These are phyloP conservation scores for Leptarthrus brevirostris DNA, from an alignment of 2,888 invertebrate genomes.

Conservation along the genomic window DNA sequence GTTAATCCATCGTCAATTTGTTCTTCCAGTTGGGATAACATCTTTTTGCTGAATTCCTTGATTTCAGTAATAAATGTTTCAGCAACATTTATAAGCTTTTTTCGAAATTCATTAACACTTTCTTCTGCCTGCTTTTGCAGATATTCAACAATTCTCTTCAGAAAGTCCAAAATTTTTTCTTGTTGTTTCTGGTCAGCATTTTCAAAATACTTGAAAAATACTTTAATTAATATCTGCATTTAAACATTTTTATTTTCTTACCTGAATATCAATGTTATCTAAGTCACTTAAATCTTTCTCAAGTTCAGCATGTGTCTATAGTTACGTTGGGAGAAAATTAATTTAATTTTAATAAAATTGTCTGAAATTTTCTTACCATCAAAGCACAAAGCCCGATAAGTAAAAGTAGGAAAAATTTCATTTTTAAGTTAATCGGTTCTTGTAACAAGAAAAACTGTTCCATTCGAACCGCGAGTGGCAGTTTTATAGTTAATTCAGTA, in stretches of 20 bases:
- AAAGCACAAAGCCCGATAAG: not conserved
- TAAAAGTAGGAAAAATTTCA: not conserved
- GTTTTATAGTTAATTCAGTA: too few relatives aligned
- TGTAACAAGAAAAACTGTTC: too few relatives aligned
- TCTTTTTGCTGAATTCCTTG: not conserved
- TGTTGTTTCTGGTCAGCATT: not conserved
- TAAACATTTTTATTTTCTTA: not conserved
- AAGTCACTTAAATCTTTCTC: not conserved
- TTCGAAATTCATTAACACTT: not conserved
- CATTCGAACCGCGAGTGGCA: too few relatives aligned
- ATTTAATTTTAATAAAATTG: not conserved
- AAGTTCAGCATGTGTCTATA: not conserved
- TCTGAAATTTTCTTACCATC: not conserved
- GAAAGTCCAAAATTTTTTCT: not conserved
- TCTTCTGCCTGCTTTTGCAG: not conserved
- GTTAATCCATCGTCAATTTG: not conserved
- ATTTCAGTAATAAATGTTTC: not conserved
- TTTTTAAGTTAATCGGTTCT: not conserved
- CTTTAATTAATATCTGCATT: not conserved
- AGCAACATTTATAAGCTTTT: not conserved
- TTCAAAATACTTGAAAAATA: not conserved
- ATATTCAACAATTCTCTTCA: not conserved
- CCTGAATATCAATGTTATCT: not conserved
- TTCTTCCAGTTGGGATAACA: not conserved
- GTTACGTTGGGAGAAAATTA: not conserved